Percentiles rank a stretch among this genome's conserved stretches.
phyloP scores from a whole-genome alignment of 1,140 invertebrate genomes.

The Heliothis subflexa region DNA sequence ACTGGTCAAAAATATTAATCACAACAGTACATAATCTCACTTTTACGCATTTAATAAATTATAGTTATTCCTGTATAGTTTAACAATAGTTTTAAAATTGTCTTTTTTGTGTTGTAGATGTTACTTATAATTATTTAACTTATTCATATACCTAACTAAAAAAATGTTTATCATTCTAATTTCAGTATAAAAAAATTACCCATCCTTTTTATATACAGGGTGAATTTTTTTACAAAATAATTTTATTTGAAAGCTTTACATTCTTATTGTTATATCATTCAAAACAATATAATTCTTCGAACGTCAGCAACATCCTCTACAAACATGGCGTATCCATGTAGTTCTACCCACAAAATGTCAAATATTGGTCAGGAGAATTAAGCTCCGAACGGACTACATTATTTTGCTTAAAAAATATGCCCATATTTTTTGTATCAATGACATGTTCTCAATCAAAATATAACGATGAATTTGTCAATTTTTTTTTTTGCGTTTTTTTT shows the following conservation, averaged over 20 bases:
- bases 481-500: too few species aligned
- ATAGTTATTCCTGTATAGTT: too few species aligned
- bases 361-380: constrained; percentile 35
- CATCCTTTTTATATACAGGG: neutral
- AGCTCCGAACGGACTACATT: neutral
- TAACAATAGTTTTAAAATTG: too few species aligned
- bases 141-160: too few species aligned
- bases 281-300: constrained; percentile 33
- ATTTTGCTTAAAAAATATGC: neutral
- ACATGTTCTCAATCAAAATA: neutral
- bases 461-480: too few species aligned
- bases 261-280: constrained; percentile 6
- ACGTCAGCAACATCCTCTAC: constrained; percentile 13
- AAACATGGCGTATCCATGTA: constrained; percentile 15
- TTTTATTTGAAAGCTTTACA: neutral
- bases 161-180: too few species aligned
- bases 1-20: too few species aligned
- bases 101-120: too few species aligned
- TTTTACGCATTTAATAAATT: too few species aligned
- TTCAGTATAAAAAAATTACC: neutral
- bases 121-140: too few species aligned
- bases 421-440: constrained; percentile 1
- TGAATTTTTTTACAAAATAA: neutral
- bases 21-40: too few species aligned
- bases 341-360: constrained; percentile 1